A percentile compares a stretch with the other conserved stretches of the same genome.
phyloP scores from a whole-genome alignment of 2,113 vertebrate genomes.

The Podarcis cretensis region DNA sequence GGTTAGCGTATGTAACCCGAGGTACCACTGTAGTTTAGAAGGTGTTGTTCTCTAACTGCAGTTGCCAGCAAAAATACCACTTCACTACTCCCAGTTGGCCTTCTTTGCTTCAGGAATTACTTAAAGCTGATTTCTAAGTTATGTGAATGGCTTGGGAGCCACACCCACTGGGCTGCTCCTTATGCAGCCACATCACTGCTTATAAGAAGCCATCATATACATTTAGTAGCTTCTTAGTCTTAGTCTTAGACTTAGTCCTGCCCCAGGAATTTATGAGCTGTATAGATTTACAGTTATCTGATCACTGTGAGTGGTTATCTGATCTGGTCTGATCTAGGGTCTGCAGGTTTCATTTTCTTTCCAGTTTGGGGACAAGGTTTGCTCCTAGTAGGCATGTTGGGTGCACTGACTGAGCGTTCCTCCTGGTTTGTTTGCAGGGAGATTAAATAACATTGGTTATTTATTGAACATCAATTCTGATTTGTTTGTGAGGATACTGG shows the following conservation, averaged over 20 bases:
- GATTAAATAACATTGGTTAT: too few relatives aligned
- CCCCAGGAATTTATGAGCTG: background rate
- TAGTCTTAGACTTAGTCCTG: background rate
- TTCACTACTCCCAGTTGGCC: background rate
- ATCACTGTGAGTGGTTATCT: background rate
- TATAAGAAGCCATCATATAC: too few relatives aligned
- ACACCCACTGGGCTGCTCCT: background rate
- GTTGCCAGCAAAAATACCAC: background rate
- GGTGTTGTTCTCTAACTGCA: background rate
- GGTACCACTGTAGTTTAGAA: background rate
- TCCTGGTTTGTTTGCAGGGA: too few relatives aligned
- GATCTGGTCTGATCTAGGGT: rapidly evolving
- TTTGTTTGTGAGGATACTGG: too few relatives aligned
- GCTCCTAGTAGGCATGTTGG: too few relatives aligned
- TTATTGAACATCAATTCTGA: too few relatives aligned
- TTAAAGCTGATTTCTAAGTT: background rate
- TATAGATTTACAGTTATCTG: background rate
- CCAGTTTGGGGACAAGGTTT: background rate
- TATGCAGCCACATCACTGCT: background rate
- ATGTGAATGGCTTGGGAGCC: background rate
- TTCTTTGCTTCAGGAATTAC: background rate
- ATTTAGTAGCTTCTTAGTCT: background rate
- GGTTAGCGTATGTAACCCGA: too few relatives aligned
- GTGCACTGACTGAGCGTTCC: too few relatives aligned
- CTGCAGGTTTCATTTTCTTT: background rate